Evolutionary conservation across 2,888 invertebrate genomes (phyloP).

Genomic region (Graphium colonna): DNA sequence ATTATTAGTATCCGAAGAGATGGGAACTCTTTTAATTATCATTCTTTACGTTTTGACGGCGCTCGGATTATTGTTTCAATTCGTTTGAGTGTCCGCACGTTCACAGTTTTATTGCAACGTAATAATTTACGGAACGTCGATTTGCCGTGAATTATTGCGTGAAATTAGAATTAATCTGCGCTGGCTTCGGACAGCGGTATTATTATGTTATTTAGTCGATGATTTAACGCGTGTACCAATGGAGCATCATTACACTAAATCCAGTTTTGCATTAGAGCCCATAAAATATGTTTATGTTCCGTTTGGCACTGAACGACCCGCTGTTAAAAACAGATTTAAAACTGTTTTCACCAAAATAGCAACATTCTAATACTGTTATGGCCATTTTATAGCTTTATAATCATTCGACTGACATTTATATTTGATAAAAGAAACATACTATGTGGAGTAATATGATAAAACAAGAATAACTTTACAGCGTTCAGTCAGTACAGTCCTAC

Average conservation of each 20-base stretch:
- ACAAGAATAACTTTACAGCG: no score
- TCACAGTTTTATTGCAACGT: neutral
- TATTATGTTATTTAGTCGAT: constrained; percentile 20
- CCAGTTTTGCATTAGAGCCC: constrained; percentile 11
- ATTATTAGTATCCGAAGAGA: neutral
- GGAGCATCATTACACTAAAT: constrained; percentile 12
- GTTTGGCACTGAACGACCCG: neutral
- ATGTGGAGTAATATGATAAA: no score
- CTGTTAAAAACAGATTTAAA: no score
- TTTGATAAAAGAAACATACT: no score
- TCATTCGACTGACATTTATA: no score
- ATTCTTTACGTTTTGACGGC: neutral
- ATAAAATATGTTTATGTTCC: constrained; percentile 1
- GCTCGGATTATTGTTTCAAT: neutral
- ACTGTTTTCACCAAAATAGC: no score
- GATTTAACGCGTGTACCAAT: constrained; percentile 14
- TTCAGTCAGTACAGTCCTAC: no score
- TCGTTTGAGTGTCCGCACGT: neutral
- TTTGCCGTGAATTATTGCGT: constrained; percentile 13
- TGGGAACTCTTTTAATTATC: neutral
- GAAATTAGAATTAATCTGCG: constrained; percentile 16
- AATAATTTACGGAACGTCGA: neutral
- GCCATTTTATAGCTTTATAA: no score
- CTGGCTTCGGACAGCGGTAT: constrained; percentile 12
- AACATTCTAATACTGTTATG: no score